phyloP scores from a whole-genome alignment of 2,113 vertebrate species.

The Phocoena sinus region DNA sequence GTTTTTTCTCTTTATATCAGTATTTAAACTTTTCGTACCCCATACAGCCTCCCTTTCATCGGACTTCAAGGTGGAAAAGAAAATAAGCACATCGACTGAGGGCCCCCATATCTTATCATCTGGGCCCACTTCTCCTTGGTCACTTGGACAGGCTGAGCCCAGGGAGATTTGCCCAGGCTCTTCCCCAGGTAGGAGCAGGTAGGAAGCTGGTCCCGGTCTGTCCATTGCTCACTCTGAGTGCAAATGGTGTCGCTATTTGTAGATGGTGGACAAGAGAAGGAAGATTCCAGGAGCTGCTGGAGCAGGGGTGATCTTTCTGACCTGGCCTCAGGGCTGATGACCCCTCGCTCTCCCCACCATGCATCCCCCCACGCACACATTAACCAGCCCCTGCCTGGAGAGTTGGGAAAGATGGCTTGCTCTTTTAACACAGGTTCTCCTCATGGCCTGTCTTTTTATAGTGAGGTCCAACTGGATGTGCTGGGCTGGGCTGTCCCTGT shows the following conservation, averaged over 20 bases:
- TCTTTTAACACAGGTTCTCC: neutral
- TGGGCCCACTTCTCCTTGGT: neutral
- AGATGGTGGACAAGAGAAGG: neutral
- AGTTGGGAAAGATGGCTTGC: accelerated
- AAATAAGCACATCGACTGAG: neutral
- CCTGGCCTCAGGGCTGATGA: neutral
- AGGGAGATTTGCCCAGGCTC: neutral
- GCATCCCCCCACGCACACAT: too few relatives aligned
- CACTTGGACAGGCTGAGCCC: accelerated
- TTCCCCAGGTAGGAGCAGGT: neutral
- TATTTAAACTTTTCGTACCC: neutral
- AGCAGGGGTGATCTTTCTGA: neutral
- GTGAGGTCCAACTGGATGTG: neutral
- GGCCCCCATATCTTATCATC: accelerated
- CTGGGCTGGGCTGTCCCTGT: neutral
- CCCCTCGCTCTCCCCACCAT: neutral
- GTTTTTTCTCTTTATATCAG: neutral
- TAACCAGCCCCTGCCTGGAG: neutral
- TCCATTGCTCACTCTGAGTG: neutral
- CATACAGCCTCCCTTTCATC: neutral
- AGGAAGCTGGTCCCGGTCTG: neutral
- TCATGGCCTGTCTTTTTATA: neutral
- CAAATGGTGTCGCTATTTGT: neutral
- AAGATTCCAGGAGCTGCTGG: neutral
- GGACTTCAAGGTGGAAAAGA: neutral